Evolutionary conservation across 2,113 vertebrate species (phyloP).

Genomic region (Bagarius yarrelli): DNA sequence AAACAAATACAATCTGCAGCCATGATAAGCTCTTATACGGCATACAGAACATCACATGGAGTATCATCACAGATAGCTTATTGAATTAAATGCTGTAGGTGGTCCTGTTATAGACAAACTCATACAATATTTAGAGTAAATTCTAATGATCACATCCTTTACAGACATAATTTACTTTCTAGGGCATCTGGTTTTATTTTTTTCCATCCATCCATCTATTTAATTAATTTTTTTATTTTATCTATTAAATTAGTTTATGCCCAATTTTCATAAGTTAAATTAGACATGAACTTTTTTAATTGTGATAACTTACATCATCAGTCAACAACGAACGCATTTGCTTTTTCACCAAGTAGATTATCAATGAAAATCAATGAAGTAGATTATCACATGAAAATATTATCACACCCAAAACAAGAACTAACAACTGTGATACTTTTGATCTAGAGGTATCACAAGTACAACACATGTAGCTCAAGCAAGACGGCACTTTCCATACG

Average conservation of each 20-base stretch:
- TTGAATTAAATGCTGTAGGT: background rate
- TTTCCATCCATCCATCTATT: background rate
- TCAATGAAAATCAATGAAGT: no score
- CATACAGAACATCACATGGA: background rate
- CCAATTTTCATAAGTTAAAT: no score
- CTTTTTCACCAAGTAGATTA: no score
- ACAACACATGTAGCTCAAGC: background rate
- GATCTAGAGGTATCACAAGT: background rate
- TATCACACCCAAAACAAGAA: background rate
- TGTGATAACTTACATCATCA: no score
- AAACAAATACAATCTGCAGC: conserved; percentile 34
- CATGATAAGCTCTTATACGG: background rate
- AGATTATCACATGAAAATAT: background rate
- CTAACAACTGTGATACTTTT: background rate
- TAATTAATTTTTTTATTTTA: background rate
- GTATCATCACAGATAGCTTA: background rate
- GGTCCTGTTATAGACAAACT: background rate
- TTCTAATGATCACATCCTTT: background rate
- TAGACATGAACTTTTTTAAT: no score
- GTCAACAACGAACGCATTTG: no score
- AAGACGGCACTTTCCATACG: conserved; percentile 22
- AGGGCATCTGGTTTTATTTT: background rate
- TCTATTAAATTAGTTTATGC: no score
- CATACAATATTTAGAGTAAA: background rate
- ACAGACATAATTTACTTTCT: background rate